phyloP scores from a whole-genome alignment of 2,797 vertebrate genomes.

The Alcedo quadribrachys region DNA sequence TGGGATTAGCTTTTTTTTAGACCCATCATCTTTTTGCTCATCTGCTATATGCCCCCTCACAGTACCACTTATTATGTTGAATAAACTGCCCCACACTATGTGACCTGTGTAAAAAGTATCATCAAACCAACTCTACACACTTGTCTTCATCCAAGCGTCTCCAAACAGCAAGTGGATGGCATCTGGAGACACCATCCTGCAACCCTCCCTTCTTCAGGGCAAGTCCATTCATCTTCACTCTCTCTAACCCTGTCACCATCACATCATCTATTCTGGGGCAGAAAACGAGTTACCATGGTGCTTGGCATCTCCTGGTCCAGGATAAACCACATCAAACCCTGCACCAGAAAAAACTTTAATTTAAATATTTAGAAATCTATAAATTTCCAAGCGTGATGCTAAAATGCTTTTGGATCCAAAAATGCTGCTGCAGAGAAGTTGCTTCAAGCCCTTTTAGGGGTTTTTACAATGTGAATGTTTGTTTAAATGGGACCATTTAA shows the following conservation, averaged over 20 bases:
- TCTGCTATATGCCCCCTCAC: neutral
- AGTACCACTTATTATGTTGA: neutral
- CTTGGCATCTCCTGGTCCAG: neutral
- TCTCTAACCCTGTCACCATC: neutral
- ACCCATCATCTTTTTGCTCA: neutral
- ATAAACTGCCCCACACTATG: neutral
- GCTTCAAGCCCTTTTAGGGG: neutral
- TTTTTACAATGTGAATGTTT: neutral
- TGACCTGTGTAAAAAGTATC: neutral
- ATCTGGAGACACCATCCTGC: neutral
- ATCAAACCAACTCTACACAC: neutral
- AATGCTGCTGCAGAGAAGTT: neutral
- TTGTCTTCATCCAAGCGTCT: neutral
- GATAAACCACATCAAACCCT: neutral
- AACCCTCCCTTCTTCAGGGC: neutral
- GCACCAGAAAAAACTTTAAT: neutral
- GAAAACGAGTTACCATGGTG: neutral
- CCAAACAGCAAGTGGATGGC: neutral
- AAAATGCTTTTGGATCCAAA: neutral
- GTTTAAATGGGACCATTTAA: neutral
- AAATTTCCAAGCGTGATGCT: neutral
- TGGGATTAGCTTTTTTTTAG: neutral
- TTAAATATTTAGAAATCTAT: neutral
- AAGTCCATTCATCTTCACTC: neutral
- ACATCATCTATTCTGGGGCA: neutral